Base-by-base conservation (phyloP, 92 coral and sea anemone genomes). In the Epizoanthus rinbou region DNA sequence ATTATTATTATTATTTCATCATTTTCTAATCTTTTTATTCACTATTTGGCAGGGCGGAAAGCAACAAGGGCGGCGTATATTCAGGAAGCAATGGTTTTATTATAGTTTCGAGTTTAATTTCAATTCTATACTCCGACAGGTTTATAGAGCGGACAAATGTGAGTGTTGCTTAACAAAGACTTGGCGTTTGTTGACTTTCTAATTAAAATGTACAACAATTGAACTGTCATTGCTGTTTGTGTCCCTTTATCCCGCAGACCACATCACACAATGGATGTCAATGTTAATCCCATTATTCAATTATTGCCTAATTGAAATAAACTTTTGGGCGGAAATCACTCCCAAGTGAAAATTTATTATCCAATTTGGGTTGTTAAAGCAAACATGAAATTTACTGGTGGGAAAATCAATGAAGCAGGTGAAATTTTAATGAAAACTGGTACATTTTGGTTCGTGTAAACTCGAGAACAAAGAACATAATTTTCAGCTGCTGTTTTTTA, bases 271-370 rank as follows among this genome's bases (percentile, higher is more conserved):
- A 75, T 57, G 47, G 68, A 75, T 21, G 54, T 75, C 67, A 57
- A 75, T 54, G 9, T 23, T 33, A 24, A 47, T 64, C 15, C 17
- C 81, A 58, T 75, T 75, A 75, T 54, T 75, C 81, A 75, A 75
- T 75, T 75, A 75, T 57, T 58, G 67, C 67, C 53, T 75, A 75
- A 75, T 57, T 57, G 81, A 57, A 75, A 28, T 75, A 18, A 57
- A 31, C 53, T 75, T 73, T 57, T 57, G 23, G 3, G 13, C 68
- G 81, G 81, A 75, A 75, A 66, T 57, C 45, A 58, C 81, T 57
- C 24, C 66, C 62, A 25, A 23, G 64, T 24, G 64, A 17, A 75
- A 57, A 52, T 68, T 75, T 31, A 53, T 73, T 73, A 52, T 52
- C 39, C n/a, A 73, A 53, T 50, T 31, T 47, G 67, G 53, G 16